Conservation (phyloP, 2,888 invertebrate genomes). For the Polydrusus tereticollis region DNA sequence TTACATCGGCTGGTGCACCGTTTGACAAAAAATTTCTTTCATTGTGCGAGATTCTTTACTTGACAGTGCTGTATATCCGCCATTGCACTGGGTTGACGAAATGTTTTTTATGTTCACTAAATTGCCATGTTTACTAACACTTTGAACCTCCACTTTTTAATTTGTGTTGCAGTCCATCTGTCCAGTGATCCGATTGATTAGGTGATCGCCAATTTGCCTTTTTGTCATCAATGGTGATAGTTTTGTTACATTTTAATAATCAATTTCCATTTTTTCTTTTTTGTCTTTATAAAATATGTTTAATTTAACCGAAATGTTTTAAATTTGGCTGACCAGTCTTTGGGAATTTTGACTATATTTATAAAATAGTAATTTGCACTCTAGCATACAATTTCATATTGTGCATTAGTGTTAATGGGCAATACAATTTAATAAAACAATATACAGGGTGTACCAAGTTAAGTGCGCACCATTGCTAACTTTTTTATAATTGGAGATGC, state of each 20-base stretch:
- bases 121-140: neutral
- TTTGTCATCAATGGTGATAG: neutral
- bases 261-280: conserved; percentile 1
- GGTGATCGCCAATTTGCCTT: neutral
- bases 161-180: conserved; percentile 3
- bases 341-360: too few relatives aligned
- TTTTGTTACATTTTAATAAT: neutral
- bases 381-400: too few relatives aligned
- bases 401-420: too few relatives aligned
- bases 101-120: neutral
- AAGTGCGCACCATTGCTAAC: too few relatives aligned
- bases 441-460: too few relatives aligned
- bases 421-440: too few relatives aligned
- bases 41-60: neutral
- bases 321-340: too few relatives aligned
- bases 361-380: too few relatives aligned
- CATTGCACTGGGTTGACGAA: neutral
- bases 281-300: neutral
- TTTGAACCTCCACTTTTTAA: neutral
- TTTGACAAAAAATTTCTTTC: too few relatives aligned
- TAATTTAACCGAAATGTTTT: too few relatives aligned
- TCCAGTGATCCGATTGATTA: neutral
- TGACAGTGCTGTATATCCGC: neutral
- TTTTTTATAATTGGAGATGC: too few relatives aligned
- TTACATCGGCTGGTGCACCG: too few relatives aligned